A percentile compares a stretch with the other conserved stretches of the same genome.
Evolutionary conservation across 1,140 invertebrate genomes (phyloP).

Genomic region (Anoplophora glabripennis): DNA sequence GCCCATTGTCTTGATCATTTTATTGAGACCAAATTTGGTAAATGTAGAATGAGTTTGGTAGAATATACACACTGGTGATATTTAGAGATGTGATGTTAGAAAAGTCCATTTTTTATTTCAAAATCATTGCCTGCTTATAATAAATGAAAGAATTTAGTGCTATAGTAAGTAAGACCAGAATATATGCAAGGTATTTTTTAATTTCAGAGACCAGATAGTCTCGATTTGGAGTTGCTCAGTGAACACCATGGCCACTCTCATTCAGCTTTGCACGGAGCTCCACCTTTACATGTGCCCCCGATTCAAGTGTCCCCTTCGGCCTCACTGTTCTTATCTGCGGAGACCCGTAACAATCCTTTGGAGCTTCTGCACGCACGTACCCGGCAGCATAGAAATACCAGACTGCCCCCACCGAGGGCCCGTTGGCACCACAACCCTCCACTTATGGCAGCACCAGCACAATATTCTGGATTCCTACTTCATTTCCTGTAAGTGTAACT

Average conservation of each 20-base stretch:
- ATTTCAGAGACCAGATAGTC: constrained; percentile 39
- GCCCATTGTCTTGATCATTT: too few species aligned
- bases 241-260: constrained; percentile 45
- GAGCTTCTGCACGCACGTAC: constrained; percentile 51
- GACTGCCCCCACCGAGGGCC: constrained; percentile 50
- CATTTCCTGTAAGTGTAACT: constrained; percentile 76
- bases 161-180: too few species aligned
- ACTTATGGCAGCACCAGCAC: constrained; percentile 54
- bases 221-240: constrained; percentile 44
- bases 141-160: too few species aligned
- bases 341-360: constrained; percentile 45
- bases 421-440: constrained; percentile 57
- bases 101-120: too few species aligned
- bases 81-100: too few species aligned
- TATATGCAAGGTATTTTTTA: too few species aligned
- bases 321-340: constrained; percentile 57
- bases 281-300: constrained; percentile 51
- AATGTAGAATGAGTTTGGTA: too few species aligned
- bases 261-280: constrained; percentile 43
- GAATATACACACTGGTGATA: too few species aligned
- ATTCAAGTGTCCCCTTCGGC: constrained; percentile 48
- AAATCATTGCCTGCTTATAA: too few species aligned
- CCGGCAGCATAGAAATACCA: constrained; percentile 40
- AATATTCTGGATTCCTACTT: constrained; percentile 73
- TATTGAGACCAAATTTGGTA: too few species aligned